phyloP scores from a whole-genome alignment of 2,888 invertebrate genomes.

The Andricus curvator region DNA sequence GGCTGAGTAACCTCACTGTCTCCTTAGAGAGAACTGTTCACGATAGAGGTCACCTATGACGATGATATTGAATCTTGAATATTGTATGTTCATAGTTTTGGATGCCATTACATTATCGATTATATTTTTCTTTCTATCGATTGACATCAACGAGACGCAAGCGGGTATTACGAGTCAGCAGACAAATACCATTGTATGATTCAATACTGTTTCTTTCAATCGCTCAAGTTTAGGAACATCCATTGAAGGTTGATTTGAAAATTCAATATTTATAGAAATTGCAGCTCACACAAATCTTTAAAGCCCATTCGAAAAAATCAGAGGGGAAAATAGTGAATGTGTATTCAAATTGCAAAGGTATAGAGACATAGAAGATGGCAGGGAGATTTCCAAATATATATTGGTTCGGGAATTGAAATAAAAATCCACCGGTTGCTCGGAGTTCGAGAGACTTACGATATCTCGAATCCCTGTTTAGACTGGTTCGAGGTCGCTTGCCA shows the following conservation, averaged over 20 bases:
- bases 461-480: constrained; percentile 41
- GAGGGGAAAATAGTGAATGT: not conserved
- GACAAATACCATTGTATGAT: not conserved
- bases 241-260: constrained; percentile 14
- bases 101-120: not conserved
- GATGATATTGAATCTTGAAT: no score
- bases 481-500: constrained; percentile 52
- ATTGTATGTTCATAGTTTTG: no score
- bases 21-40: constrained; percentile 56
- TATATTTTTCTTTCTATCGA: no score
- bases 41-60: constrained; percentile 55
- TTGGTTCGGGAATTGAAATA: constrained; percentile 68
- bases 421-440: constrained; percentile 74
- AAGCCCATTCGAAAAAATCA: not conserved
- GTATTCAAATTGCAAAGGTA: constrained; percentile 15
- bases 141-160: not conserved
- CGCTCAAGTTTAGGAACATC: constrained; percentile 5
- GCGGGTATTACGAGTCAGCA: not conserved
- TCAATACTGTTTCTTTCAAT: constrained; percentile 3
- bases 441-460: constrained; percentile 61
- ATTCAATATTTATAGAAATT: constrained; percentile 7
- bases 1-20: constrained; percentile 59
- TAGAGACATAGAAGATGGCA: constrained; percentile 11
- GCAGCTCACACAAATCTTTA: not conserved
- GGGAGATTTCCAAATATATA: constrained; percentile 64